Evolutionary conservation across 2,113 vertebrate species (phyloP).

Genomic region (Pluvianellus socialis): DNA sequence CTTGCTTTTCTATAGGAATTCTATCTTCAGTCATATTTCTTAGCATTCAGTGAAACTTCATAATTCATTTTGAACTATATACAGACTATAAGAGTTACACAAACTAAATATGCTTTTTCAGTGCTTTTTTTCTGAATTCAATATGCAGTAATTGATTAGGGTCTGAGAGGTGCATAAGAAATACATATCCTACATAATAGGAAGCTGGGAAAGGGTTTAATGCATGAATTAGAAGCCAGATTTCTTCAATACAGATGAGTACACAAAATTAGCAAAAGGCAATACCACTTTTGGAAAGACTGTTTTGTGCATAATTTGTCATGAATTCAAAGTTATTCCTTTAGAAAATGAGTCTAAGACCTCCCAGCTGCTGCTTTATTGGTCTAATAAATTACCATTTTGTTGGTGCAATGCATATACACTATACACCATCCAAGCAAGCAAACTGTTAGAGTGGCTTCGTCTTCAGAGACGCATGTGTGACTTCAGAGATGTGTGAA

Average conservation of each 20-base stretch:
- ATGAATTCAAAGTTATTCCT: slow-evolving; percentile 64
- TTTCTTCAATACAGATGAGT: slow-evolving; percentile 59
- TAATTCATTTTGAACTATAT: neutral
- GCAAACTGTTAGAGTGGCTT: neutral
- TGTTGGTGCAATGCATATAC: neutral
- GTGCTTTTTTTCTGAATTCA: slow-evolving; percentile 20
- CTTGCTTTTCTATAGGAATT: neutral
- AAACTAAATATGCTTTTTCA: neutral
- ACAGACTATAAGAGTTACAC: neutral
- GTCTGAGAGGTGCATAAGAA: slow-evolving; percentile 29
- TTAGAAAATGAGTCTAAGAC: slow-evolving; percentile 65
- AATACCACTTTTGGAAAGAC: slow-evolving; percentile 53
- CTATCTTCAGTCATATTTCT: neutral
- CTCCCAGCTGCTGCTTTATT: slow-evolving; percentile 67
- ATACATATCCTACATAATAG: neutral
- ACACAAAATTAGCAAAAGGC: slow-evolving; percentile 60
- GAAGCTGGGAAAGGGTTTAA: slow-evolving; percentile 15
- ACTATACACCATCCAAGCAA: neutral
- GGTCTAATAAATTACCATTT: slow-evolving; percentile 60
- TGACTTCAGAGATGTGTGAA: neutral
- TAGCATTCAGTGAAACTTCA: neutral
- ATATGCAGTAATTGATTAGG: slow-evolving; percentile 28
- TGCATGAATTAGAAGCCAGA: slow-evolving; percentile 40
- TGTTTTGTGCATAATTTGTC: slow-evolving; percentile 51
- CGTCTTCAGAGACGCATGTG: neutral